phyloP scores from a whole-genome alignment of 1,140 invertebrate species.

The Meloidogyne hapla region DNA sequence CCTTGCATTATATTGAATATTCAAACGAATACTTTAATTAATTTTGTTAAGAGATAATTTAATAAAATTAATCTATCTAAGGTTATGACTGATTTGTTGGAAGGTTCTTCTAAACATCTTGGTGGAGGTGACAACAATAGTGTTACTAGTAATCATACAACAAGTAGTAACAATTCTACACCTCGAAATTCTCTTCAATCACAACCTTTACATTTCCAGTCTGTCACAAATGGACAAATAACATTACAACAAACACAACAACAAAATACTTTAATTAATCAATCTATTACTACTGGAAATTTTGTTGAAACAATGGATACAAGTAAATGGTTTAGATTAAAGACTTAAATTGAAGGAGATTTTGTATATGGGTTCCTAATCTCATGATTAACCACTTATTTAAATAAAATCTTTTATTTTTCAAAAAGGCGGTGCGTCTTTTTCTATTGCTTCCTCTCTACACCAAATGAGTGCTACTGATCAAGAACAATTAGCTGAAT shows the following conservation, averaged over 20 bases:
- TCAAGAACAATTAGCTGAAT: constrained; percentile 31
- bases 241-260: background rate
- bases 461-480: constrained; percentile 21
- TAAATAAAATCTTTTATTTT: no score
- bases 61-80: constrained; percentile 4
- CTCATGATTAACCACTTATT: no score
- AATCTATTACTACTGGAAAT: background rate
- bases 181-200: constrained; percentile 25
- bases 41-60: no score
- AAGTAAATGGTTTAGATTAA: background rate
- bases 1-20: constrained; percentile 2
- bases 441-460: background rate
- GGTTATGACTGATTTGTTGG: constrained; percentile 34
- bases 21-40: background rate
- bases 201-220: constrained; percentile 3
- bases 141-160: background rate
- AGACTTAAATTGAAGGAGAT: no score
- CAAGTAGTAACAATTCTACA: constrained; percentile 25
- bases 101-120: constrained; percentile 35
- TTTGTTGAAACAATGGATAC: constrained; percentile 30
- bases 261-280: constrained; percentile 4
- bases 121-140: background rate
- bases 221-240: constrained; percentile 5
- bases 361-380: no score
- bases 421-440: background rate